These are phyloP conservation scores for Phalloptychus januarius DNA, from an alignment of 2,797 vertebrate species.

Conservation along the genomic window DNA sequence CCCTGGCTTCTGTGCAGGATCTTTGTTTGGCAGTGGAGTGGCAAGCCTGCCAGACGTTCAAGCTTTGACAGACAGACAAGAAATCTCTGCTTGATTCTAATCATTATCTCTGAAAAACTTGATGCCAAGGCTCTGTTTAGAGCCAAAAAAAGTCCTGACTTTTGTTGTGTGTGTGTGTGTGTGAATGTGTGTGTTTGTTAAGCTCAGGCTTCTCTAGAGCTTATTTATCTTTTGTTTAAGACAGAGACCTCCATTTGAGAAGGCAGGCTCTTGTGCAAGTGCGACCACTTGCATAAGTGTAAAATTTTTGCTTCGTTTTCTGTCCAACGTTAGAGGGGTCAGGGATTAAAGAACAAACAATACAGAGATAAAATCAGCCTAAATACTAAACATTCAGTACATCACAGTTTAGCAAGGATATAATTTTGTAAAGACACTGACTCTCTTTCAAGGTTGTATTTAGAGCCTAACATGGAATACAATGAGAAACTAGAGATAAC, in stretches of 20 bases:
- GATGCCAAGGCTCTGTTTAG: conserved; percentile 34
- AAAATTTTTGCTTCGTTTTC: conserved; percentile 23
- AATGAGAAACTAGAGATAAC: conserved; percentile 28
- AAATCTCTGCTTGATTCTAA: conserved; percentile 46
- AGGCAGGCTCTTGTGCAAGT: conserved; percentile 40
- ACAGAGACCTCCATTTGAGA: conserved; percentile 45
- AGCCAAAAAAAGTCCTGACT: conserved; percentile 56
- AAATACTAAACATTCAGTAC: conserved; percentile 34
- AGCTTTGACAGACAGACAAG: conserved; percentile 48
- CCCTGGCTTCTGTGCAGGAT: conserved; percentile 44
- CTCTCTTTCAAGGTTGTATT: conserved; percentile 24
- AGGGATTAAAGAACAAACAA: conserved; percentile 16
- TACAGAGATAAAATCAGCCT: conserved; percentile 17
- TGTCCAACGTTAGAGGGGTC: conserved; percentile 43
- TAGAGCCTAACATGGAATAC: conserved; percentile 42
- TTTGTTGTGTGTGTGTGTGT: neutral
- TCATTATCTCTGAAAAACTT: conserved; percentile 51
- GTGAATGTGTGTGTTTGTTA: neutral
- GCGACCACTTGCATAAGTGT: conserved; percentile 4
- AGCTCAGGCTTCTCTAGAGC: neutral
- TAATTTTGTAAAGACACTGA: conserved; percentile 13
- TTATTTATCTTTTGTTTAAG: conserved; percentile 44
- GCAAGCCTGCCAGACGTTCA: conserved; percentile 39
- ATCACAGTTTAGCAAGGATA: conserved; percentile 9
- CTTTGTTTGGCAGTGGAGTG: conserved; percentile 31